phyloP scores from a whole-genome alignment of 2,113 vertebrate genomes.

The human (Homo sapiens) region GRCh38 chr11:65355001-65355500 shows the following conservation, averaged over 20 bases:
- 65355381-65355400: background rate
- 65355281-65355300: background rate
- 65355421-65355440: background rate
- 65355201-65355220: background rate
- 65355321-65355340: constrained; percentile 47
- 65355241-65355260: background rate
- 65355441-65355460: background rate
- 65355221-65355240: background rate
- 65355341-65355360: background rate
- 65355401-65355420: background rate
- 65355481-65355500: constrained; percentile 46
- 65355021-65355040: background rate
- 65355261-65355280: background rate
- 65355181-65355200: constrained; percentile 46
- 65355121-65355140: background rate
- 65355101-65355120: background rate
- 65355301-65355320: constrained; percentile 44
- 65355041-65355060: background rate
- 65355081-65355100: background rate
- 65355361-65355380: background rate
- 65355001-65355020: background rate
- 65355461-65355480: background rate
- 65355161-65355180: background rate
- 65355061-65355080: background rate
- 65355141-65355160: background rate